phyloP scores from a whole-genome alignment of 64 coral and sea anemone genomes.

The Stichodactyla helianthus region DNA sequence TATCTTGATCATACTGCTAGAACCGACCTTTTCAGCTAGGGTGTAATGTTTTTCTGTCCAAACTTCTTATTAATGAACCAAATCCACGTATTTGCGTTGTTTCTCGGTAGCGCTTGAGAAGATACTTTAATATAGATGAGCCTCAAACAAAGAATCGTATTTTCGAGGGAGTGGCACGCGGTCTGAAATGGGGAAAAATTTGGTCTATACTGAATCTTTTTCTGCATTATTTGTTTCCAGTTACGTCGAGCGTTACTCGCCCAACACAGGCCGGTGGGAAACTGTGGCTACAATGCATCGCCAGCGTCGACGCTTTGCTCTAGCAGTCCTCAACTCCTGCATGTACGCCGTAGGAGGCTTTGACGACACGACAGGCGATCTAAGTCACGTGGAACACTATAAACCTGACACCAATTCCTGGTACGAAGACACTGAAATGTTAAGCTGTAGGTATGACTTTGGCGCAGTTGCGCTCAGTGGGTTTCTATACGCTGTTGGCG shows the following conservation, averaged over 20 bases:
- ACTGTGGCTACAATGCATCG: conserved; percentile 78
- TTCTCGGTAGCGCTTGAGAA: too few species aligned
- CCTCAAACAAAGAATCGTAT: too few species aligned
- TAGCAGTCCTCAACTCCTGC: conserved; percentile 57
- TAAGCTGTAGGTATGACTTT: conserved; percentile 85
- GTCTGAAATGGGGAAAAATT: too few species aligned
- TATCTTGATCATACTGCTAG: too few species aligned
- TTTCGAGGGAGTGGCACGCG: too few species aligned
- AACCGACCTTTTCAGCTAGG: too few species aligned
- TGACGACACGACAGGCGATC: conserved; percentile 81
- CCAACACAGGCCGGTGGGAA: conserved; percentile 65
- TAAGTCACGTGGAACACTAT: conserved; percentile 84
- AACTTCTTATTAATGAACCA: too few species aligned
- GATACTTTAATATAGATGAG: too few species aligned
- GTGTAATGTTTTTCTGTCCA: too few species aligned
- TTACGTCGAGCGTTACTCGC: conserved; percentile 93
- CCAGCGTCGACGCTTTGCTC: conserved; percentile 74
- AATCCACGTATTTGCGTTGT: too few species aligned
- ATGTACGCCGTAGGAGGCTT: conserved; percentile 96
- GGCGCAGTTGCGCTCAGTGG: conserved; percentile 76
- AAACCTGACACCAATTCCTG: conserved; percentile 47
- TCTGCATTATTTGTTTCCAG: conserved; percentile 11
- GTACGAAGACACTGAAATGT: conserved; percentile 76
- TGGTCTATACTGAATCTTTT: neutral
- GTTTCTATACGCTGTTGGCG: conserved; percentile 87